Percentiles rank a stretch among this genome's conserved stretches.
Conservation (phyloP, 2,113 vertebrate genomes). For the Neodontobutis hainanensis region DNA sequence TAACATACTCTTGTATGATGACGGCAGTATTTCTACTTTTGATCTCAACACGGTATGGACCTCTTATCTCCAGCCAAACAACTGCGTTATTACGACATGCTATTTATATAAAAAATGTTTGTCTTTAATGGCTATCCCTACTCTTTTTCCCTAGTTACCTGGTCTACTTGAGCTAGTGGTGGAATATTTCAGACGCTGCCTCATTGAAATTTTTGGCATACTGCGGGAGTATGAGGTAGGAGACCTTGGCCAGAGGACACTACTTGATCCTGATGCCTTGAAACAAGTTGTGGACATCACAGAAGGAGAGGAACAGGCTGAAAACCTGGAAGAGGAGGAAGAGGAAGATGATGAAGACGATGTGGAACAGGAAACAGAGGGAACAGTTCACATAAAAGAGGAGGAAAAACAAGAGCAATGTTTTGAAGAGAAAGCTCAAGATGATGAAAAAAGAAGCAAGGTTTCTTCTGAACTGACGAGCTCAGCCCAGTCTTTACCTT, state of each 20-base stretch:
- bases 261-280: constrained; percentile 89
- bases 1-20: constrained; percentile 97
- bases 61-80: background rate
- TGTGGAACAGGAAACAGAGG: constrained; percentile 55
- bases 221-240: constrained; percentile 97
- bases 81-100: background rate
- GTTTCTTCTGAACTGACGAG: constrained; percentile 47
- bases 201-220: constrained; percentile 99
- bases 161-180: constrained; percentile 95
- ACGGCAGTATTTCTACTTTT: constrained; percentile 97
- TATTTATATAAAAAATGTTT: background rate
- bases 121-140: constrained; percentile 14
- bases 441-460: constrained; percentile 61
- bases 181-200: constrained; percentile 97
- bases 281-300: constrained; percentile 77
- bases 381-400: constrained; percentile 64
- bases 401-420: constrained; percentile 61
- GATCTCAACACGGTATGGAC: constrained; percentile 89
- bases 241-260: constrained; percentile 93
- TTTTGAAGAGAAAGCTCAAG: constrained; percentile 53
- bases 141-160: constrained; percentile 83
- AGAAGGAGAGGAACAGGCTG: constrained; percentile 78
- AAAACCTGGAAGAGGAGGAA: constrained; percentile 78
- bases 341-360: constrained; percentile 79
- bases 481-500: constrained; percentile 28